Evolutionary conservation across 1,140 invertebrate genomes (phyloP).

Genomic region (Hylyphantes graminicola): DNA sequence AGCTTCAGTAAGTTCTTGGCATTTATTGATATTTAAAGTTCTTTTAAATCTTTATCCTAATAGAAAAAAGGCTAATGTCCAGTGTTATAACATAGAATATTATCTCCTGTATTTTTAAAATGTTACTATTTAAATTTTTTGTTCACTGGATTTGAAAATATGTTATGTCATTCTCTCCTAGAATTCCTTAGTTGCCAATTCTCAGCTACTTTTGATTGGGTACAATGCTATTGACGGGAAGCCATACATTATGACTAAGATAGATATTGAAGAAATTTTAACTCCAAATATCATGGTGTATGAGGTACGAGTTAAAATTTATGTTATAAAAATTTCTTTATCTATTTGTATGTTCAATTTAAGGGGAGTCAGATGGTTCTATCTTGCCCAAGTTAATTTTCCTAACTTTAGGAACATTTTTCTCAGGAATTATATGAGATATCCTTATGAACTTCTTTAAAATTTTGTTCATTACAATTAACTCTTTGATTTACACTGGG

Average conservation of each 20-base stretch:
- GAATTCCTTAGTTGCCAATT: conserved; percentile 55
- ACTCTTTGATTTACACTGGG: no score
- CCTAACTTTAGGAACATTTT: no score
- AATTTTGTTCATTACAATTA: no score
- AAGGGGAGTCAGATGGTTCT: no score
- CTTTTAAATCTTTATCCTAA: no score
- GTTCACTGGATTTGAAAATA: background rate
- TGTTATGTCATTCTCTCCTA: conserved; percentile 1
- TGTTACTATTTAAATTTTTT: background rate
- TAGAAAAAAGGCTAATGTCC: background rate
- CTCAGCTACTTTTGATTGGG: conserved; percentile 53
- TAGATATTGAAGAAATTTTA: conserved; percentile 59
- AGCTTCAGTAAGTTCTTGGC: conserved; percentile 30
- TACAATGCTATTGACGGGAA: conserved; percentile 60
- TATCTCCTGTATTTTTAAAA: background rate
- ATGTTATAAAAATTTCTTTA: background rate
- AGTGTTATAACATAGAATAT: background rate
- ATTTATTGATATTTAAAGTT: no score
- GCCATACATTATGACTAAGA: conserved; percentile 55
- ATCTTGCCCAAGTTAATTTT: no score
- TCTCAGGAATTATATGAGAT: no score
- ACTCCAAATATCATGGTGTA: conserved; percentile 61
- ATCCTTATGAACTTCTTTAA: no score
- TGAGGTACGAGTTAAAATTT: conserved; percentile 41
- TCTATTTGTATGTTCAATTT: background rate